Conservation (phyloP, 2,888 invertebrate genomes). For the Tetranychus truncatus region DNA sequence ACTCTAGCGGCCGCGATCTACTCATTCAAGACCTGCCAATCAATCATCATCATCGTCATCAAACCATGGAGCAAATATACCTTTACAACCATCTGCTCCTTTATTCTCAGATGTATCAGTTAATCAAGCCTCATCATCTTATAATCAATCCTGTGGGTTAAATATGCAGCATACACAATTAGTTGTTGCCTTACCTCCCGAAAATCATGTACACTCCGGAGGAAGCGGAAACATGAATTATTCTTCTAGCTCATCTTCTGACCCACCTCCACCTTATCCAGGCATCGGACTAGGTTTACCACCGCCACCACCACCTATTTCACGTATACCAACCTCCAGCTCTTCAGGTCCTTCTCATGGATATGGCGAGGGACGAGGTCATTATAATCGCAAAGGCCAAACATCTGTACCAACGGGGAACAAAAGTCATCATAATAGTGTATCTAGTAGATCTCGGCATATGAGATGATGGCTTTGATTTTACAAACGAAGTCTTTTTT, state of each 20-base stretch:
- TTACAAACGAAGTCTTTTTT: background rate
- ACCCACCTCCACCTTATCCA: conserved; percentile 30
- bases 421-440: conserved; percentile 11
- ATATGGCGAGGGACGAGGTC: conserved; percentile 51
- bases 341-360: conserved; percentile 42
- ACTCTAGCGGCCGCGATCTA: conserved; percentile 25
- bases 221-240: background rate
- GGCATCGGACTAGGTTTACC: conserved; percentile 11
- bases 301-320: conserved; percentile 29
- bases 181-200: conserved; percentile 14
- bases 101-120: conserved; percentile 20
- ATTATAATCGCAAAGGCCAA: conserved; percentile 36
- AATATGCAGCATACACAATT: conserved; percentile 13
- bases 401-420: conserved; percentile 9
- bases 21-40: conserved; percentile 10
- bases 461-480: background rate
- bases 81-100: conserved; percentile 24
- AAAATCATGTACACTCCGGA: background rate
- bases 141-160: background rate
- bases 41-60: background rate
- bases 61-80: conserved; percentile 12
- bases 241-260: conserved; percentile 22
- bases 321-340: conserved; percentile 29
- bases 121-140: background rate
- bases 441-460: background rate